A percentile compares a stretch with the other conserved stretches of the same genome.
Evolutionary conservation across 2,888 invertebrate genomes (phyloP).

Genomic region (Scotopteryx bipunctaria): DNA sequence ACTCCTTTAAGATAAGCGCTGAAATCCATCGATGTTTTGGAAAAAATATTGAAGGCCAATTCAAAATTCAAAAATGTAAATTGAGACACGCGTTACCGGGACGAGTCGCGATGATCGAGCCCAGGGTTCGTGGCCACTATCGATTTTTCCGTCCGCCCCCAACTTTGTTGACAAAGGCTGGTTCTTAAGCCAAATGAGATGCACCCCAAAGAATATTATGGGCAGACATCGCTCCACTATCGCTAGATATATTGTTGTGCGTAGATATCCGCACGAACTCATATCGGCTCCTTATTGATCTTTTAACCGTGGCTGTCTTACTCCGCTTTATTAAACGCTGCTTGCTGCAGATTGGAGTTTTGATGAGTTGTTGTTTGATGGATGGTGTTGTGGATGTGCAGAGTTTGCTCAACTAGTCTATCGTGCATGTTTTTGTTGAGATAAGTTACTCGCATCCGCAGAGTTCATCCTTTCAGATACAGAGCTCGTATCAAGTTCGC

Average conservation of each 20-base stretch:
- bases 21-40: not conserved
- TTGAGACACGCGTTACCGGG: conserved; percentile 64
- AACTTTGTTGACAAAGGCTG: conserved; percentile 82
- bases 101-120: conserved; percentile 68
- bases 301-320: conserved; percentile 58
- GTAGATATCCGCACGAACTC: conserved; percentile 61
- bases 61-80: conserved; percentile 55
- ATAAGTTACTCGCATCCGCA: not conserved
- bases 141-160: conserved; percentile 79
- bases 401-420: not conserved
- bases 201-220: conserved; percentile 84
- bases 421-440: conserved; percentile 5
- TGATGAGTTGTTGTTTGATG: conserved; percentile 15
- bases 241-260: conserved; percentile 64
- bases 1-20: too few species aligned
- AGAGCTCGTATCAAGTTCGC: not conserved
- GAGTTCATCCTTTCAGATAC: not conserved
- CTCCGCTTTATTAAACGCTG: conserved; percentile 54
- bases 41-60: conserved; percentile 12
- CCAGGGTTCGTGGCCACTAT: conserved; percentile 71
- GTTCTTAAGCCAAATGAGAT: conserved; percentile 84
- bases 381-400: conserved; percentile 7
- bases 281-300: conserved; percentile 73
- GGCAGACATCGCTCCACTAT: conserved; percentile 81
- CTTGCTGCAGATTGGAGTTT: conserved; percentile 37